Base-by-base conservation (phyloP, 2,113 vertebrate genomes). In the Chunga burmeisteri region DNA sequence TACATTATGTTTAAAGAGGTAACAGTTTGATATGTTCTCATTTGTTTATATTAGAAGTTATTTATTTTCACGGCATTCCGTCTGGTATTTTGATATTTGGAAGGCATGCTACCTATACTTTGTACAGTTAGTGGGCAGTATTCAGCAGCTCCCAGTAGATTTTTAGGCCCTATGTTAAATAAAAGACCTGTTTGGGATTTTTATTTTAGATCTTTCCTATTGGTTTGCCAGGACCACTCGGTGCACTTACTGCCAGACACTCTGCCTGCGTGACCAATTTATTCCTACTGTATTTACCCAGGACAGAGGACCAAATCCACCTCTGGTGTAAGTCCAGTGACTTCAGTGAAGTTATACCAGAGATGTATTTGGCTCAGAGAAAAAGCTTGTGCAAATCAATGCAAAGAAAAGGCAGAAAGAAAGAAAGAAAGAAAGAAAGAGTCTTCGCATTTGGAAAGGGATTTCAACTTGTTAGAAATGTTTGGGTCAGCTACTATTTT, bases 11-110 rank as follows among this genome's bases (percentile, higher is more conserved):
- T 98, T 98, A 98, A 98, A 98, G 98, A 98, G 98, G 98, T 98
- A 98, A 98, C 98, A 98, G 97, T 98, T 98, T 98, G 98, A 98
- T 98, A 98, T 98, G 98, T 98, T 98, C 98, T 98, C 98, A 98
- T 98, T 98, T 98, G 98, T 98, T 98, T 98, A 98, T 98, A 98
- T 98, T 98, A 98, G 98, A 98, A 98, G 97, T 98, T 98, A 98
- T 98, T 98, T 98, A 98, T 98, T 98, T 98, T 98, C 98, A 98
- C 85, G 73, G 98, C 98, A 98, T 98, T 98, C 98, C 98, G 96
- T 98, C 98, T 97, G 98, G 98, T 98, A 98, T 98, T 98, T 98
- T 98, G 98, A 97, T 98, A 98, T 98, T 98, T 98, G 98, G 98
- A 97, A 98, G 98, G 98, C 98, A 98, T 98, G 98, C 98, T 98